These are phyloP conservation scores for Chelonoidis abingdonii DNA, from an alignment of 2,113 vertebrate genomes.

Conservation along the genomic window DNA sequence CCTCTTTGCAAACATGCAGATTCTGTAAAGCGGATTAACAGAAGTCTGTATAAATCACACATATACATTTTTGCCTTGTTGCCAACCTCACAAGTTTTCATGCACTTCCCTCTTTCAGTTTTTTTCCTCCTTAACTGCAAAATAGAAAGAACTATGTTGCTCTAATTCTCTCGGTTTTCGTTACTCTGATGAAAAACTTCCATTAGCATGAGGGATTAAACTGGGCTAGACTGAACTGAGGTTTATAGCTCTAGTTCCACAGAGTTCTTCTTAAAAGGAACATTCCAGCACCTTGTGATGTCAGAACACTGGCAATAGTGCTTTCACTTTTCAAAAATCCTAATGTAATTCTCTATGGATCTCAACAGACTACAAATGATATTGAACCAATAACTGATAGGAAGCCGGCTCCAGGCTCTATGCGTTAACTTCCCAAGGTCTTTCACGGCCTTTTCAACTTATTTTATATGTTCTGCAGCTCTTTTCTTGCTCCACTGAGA, in stretches of 20 bases:
- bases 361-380: slow-evolving; percentile 14
- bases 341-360: not conserved
- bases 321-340: not conserved
- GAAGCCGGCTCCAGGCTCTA: slow-evolving; percentile 15
- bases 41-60: not conserved
- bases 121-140: not conserved
- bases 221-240: not conserved
- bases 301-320: not conserved
- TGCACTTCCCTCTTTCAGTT: not conserved
- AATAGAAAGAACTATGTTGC: not conserved
- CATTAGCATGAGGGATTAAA: not conserved
- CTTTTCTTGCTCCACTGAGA: slow-evolving; percentile 33
- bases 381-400: slow-evolving; percentile 20
- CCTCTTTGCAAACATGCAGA: not conserved
- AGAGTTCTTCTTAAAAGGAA: not conserved
- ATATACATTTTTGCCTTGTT: not conserved
- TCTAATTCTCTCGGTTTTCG: not conserved
- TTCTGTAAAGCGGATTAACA: not conserved
- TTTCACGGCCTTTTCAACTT: slow-evolving; percentile 25
- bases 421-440: slow-evolving; percentile 14
- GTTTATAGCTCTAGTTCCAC: not conserved
- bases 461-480: slow-evolving; percentile 11
- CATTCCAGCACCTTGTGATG: not conserved
- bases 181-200: slow-evolving; percentile 10
- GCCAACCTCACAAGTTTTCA: not conserved